Evolutionary conservation across 1,140 invertebrate species (phyloP), one percentile per base, ranked within the genome.

Genomic region (Drosophila kepulauana): DNA sequence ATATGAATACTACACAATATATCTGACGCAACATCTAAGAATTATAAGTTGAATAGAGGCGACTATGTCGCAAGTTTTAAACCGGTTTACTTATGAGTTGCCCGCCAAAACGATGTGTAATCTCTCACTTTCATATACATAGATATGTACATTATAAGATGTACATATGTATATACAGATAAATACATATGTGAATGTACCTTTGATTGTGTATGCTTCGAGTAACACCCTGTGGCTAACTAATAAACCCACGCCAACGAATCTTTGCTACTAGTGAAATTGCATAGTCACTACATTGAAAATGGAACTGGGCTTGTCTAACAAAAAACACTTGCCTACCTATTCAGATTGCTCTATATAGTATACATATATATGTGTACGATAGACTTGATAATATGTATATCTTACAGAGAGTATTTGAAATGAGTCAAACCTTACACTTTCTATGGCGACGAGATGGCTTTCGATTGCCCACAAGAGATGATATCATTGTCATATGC

Each of bases 401-500:
- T 62, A 52, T 46, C 25, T 57, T 57, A 20, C 3, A 13, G n/a
- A 62, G 61, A 30, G 58, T 73, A 45, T 49, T 51, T 41, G 30
- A 66, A 66, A 58, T 5, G 28, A 15, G 7, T 35, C 59, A 59
- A 75, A 76, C 25, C 28, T 63, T 43, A 11, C n/a, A 57, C 57
- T 64, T 75, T 75, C 67, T 65, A 38, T 41, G 52, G 61, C 73
- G 61, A 61, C 48, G 66, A 35, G 35, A 43, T 70, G 45, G 38
- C 54, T 61, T 66, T 64, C 35, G 38, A 8, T 35, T 58, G 35
- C 8, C 28, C 41, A 48, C 11, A 62, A 72, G 68, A 72, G 62
- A 76, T 76, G 74, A 76, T 76, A 76, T 76, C 74, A 76, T 76
- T 76, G 54, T 61, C 46, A 62, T 74, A 59, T 58, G 66, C 70